These are phyloP conservation scores for Sebastes alutus DNA, from an alignment of 2,797 vertebrate genomes.

Conservation along the genomic window DNA sequence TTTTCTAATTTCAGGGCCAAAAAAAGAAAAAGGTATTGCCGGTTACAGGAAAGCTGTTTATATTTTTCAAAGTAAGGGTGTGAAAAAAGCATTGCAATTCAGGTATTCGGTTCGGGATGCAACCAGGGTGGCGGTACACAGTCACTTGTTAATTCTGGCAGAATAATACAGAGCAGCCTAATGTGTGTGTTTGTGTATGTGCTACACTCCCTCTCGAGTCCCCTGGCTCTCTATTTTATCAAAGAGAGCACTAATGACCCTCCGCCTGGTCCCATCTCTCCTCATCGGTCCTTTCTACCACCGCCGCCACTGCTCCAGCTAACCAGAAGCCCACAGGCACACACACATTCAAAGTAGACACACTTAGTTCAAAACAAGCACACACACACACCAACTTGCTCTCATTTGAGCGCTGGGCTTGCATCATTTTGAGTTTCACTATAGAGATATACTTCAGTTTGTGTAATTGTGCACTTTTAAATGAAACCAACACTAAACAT, in stretches of 20 bases:
- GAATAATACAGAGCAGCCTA: background rate
- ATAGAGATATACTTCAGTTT: conserved; percentile 13
- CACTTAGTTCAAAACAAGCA: background rate
- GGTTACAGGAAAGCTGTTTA: background rate
- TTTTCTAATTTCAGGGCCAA: background rate
- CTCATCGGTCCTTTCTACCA: conserved; percentile 34
- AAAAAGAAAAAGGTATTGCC: background rate
- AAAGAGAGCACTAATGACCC: conserved; percentile 62
- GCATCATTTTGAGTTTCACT: conserved; percentile 9
- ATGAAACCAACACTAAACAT: background rate
- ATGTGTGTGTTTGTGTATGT: conserved; percentile 5
- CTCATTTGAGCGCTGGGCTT: background rate
- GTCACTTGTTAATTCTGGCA: conserved; percentile 16
- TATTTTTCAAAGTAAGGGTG: background rate
- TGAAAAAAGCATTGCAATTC: background rate
- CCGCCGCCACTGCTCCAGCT: conserved; percentile 1
- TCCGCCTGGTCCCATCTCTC: conserved; percentile 45
- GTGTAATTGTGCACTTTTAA: conserved; percentile 19
- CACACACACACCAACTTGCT: background rate
- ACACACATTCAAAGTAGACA: conserved; percentile 4
- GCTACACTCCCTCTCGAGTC: conserved; percentile 2
- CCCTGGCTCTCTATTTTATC: conserved; percentile 48
- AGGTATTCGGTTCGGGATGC: background rate
- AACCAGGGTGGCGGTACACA: background rate
- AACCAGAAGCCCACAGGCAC: conserved; percentile 14